These are phyloP conservation scores for Coregonus clupeaformis DNA, from an alignment of 2,113 vertebrate species.

Conservation along the genomic window DNA sequence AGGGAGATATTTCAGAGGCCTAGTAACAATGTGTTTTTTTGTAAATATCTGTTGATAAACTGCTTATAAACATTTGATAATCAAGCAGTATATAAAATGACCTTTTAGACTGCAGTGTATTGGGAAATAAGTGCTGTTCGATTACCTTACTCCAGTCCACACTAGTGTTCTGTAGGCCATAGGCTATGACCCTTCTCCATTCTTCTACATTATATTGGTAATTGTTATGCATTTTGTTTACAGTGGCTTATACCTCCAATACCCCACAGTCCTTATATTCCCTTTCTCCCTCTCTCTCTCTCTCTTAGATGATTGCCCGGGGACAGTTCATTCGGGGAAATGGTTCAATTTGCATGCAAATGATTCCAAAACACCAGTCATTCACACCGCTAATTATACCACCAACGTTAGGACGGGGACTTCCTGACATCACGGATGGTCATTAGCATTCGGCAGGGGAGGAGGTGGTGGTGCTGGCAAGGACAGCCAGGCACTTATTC, in stretches of 20 bases:
- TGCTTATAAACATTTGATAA: too few species aligned
- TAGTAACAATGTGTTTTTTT: too few species aligned
- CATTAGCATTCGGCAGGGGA: conserved; percentile 81
- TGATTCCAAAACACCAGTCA: conserved; percentile 71
- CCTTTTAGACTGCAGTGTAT: background rate
- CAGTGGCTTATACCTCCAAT: too few species aligned
- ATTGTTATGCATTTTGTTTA: conserved; percentile 51
- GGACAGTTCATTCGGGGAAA: conserved; percentile 73
- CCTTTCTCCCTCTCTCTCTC: conserved; percentile 5
- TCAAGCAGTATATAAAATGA: too few species aligned
- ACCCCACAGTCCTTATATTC: background rate
- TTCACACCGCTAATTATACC: conserved; percentile 73
- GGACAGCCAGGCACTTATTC: conserved; percentile 21
- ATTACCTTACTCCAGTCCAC: background rate
- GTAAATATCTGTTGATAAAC: too few species aligned
- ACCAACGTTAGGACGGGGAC: conserved; percentile 79
- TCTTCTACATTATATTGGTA: conserved; percentile 33
- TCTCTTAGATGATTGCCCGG: conserved; percentile 19
- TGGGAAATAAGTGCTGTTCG: too few species aligned
- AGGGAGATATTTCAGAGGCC: too few species aligned
- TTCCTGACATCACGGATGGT: conserved; percentile 86
- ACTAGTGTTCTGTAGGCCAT: conserved; percentile 18
- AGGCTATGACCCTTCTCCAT: conserved; percentile 13
- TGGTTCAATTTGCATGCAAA: conserved; percentile 83
- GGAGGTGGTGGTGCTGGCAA: background rate